Base-by-base conservation (phyloP, 1,140 invertebrate species). In the Ceratosolen solmsi region DNA sequence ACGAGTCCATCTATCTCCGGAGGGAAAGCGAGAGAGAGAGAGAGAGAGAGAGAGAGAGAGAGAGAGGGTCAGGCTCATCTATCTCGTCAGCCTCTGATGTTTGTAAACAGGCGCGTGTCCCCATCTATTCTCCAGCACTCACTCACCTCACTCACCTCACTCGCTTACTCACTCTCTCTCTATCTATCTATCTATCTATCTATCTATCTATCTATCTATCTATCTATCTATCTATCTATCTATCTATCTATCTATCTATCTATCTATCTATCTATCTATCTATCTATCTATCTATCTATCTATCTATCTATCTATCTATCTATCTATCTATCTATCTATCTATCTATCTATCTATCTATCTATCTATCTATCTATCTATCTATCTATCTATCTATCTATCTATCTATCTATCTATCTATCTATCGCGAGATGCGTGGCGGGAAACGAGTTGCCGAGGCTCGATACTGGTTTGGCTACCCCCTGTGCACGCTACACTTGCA, bases 101-200 rank as follows among this genome's bases (percentile, higher is more conserved):
- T 78, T 78, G 76, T 78, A 78, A 78, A 78, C 63, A 78, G 76
- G 76, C 46, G 13, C 11, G 58, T 33, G 73, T 25, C 11, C 9
- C n/a, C 3, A 27, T 4, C 54, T n/a, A n/a, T n/a, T n/a, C n/a
- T n/a, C n/a, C n/a, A n/a, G n/a, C n/a, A n/a, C n/a, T n/a, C n/a
- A n/a, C n/a, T n/a, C n/a, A n/a, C n/a, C n/a, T n/a, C n/a, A n/a
- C n/a, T n/a, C n/a, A n/a, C n/a, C 15, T 25, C 30, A 38, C 17
- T 46, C 41, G 2, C 20, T 68, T 30, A 13, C n/a, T 72, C 41
- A 5, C 25, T 56, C 17, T 38, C 49, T 56, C 30, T 56, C 51
- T 74, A 7, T 38, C 22, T 17, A 17, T 73, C 17, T 73, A 1
- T 20, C 46, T 54, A 15, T 25, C 68, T 22, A 4, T 56, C 54